A percentile compares a stretch with the other conserved stretches of the same genome.
Evolutionary conservation across 2,888 invertebrate genomes (phyloP).

Genomic region (Deilephila porcellus): DNA sequence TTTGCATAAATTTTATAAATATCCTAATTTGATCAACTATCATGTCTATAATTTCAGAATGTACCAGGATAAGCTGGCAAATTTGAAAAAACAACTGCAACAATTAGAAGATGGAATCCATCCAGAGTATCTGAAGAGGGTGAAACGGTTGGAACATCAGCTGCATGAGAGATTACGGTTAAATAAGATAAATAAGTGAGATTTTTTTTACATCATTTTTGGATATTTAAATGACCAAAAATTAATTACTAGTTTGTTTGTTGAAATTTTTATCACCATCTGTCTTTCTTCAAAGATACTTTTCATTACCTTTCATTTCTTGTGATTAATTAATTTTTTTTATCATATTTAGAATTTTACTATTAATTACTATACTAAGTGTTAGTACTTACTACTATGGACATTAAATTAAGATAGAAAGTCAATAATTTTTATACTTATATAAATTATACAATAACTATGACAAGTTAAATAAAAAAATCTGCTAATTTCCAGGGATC

Average conservation of each 20-base stretch:
- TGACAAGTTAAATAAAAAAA: too few species aligned
- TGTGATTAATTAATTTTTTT: too few species aligned
- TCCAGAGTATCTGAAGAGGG: conserved; percentile 92
- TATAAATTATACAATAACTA: too few species aligned
- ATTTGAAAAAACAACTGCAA: conserved; percentile 94
- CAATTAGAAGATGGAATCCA: conserved; percentile 94
- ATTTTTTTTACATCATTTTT: neutral
- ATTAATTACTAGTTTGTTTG: neutral
- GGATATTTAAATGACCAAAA: neutral
- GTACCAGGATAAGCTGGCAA: conserved; percentile 95
- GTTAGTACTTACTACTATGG: too few species aligned
- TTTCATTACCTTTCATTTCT: too few species aligned
- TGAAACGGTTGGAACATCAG: conserved; percentile 92
- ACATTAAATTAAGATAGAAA: too few species aligned
- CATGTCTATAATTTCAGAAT: conserved; percentile 82
- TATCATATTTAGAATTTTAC: too few species aligned
- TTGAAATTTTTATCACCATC: too few species aligned
- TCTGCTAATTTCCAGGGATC: conserved; percentile 81
- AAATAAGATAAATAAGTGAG: conserved; percentile 87
- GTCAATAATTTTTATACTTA: too few species aligned
- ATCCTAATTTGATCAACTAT: neutral
- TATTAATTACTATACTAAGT: too few species aligned
- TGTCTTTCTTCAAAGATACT: too few species aligned
- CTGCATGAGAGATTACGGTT: conserved; percentile 91
- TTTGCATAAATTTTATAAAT: too few species aligned